Evolutionary conservation across 1,140 invertebrate species (phyloP), one percentile per base, ranked within the genome.

Genomic region (Caenorhabditis inopinata): DNA sequence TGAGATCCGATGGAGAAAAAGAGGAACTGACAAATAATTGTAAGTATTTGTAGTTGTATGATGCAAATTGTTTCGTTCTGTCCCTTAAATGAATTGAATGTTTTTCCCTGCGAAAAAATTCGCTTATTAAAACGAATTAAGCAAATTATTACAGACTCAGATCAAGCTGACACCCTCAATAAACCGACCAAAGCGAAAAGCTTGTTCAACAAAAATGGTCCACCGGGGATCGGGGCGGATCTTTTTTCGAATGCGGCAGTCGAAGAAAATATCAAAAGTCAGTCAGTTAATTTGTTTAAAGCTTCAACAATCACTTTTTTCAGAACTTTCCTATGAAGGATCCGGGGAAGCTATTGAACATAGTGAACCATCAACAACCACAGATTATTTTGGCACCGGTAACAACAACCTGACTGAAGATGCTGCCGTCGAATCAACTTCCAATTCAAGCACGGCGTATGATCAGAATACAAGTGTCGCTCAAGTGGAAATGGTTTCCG

Each of bases 391-490:
- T 32, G 38, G 38, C n/a, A 42, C n/a, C 11, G 58, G 4, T 7
- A 68, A 68, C n/a, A 42, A 21, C n/a, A 38, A 29, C 9, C 32
- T 32, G 21, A 32, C 38, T 0, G 58, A 68, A 68, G 58, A 68
- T 32, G 58, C 58, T 38, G 58, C 38, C 11, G 58, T 68, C 12
- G 58, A 68, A 32, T 68, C 58, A 68, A 38, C 58, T 2, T 68
- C 58, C n/a, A 68, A 68, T 68, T 68, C 58, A 68, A 68, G 58
- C 58, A 68, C 58, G 32, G 11, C 38, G 38, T 38, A 68, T n/a
- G 58, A 68, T 6, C 58, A 68, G 58, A 68, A 68, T 32, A 68
- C 58, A 68, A 68, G 58, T 68, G 58, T 38, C 58, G 58, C 58
- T 68, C 32, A 68, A 68, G 58, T 68, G 58, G 58, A 68, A 42